Percentiles rank a stretch among this genome's conserved stretches.
These are phyloP conservation scores for Brachylomia viminalis DNA, from an alignment of 2,888 invertebrate genomes.

Conservation along the genomic window DNA sequence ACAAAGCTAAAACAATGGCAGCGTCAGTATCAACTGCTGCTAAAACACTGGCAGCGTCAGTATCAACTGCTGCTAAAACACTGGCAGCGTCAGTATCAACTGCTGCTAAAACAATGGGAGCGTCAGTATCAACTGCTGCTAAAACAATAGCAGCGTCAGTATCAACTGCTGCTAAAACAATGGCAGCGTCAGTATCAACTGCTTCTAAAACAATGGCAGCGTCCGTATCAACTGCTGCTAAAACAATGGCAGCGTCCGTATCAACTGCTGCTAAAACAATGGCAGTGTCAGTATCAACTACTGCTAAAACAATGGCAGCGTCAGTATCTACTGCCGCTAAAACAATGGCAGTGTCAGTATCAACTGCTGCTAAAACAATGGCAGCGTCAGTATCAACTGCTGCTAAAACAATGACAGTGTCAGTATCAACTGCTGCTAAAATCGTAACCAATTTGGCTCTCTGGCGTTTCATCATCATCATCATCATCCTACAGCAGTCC, in stretches of 20 bases:
- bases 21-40: background rate
- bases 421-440: background rate
- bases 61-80: background rate
- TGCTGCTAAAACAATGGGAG: background rate
- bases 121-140: background rate
- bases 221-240: background rate
- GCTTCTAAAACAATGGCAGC: background rate
- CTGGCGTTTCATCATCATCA: too few species aligned
- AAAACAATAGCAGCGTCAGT: slow-evolving; percentile 4
- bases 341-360: slow-evolving; percentile 1
- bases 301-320: background rate
- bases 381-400: slow-evolving; percentile 3
- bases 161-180: background rate
- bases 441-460: background rate
- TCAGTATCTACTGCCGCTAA: background rate
- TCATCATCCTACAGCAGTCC: too few species aligned
- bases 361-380: background rate
- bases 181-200: background rate
- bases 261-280: background rate
- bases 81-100: background rate
- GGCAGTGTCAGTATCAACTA: background rate
- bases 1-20: background rate
- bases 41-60: slow-evolving; percentile 6
- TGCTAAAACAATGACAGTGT: background rate
- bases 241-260: background rate